Evolutionary conservation across 2,113 vertebrate genomes (phyloP).

Genomic region (Pterocles gutturalis): DNA sequence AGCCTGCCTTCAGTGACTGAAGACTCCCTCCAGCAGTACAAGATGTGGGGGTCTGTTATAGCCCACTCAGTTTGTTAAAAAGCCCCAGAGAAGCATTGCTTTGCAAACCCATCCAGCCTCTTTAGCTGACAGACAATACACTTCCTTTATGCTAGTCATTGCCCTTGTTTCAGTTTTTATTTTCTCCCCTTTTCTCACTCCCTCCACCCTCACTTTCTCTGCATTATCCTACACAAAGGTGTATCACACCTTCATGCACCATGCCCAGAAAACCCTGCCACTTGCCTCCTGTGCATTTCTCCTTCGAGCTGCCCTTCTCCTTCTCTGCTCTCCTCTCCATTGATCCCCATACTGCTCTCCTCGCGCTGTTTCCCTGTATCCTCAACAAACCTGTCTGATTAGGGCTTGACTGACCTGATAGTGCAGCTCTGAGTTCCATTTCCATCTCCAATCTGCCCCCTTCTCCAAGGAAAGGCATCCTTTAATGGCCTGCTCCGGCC

Average conservation of each 20-base stretch:
- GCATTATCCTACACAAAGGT: background rate
- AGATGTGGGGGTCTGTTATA: background rate
- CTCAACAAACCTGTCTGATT: background rate
- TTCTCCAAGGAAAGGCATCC: background rate
- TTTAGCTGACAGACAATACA: background rate
- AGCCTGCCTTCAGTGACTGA: background rate
- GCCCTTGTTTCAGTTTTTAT: background rate
- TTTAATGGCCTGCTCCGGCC: background rate
- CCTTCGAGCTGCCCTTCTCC: background rate
- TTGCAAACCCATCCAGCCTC: background rate
- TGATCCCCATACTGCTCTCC: background rate
- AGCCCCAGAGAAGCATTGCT: background rate
- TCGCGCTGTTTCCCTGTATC: rapidly evolving
- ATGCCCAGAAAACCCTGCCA: rapidly evolving
- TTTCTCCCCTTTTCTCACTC: background rate
- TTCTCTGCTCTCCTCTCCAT: background rate
- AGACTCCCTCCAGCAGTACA: background rate
- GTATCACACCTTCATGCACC: rapidly evolving
- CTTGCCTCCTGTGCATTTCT: background rate
- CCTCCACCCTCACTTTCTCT: background rate
- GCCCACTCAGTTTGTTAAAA: background rate
- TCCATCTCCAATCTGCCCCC: background rate
- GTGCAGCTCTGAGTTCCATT: background rate
- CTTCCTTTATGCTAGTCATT: background rate
- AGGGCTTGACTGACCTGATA: background rate